phyloP scores from a whole-genome alignment of 2,113 vertebrate species.

The crab-eating macaque (Macaca fascicularis) region T2T-MFA8v1.1 NC_088390.1:87397001-87397500 shows the following conservation, averaged over 20 bases:
- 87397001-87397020: too few species aligned
- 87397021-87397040: not conserved
- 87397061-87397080: not conserved
- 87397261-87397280: not conserved
- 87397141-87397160: not conserved
- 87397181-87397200: not conserved
- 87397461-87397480: rapidly evolving
- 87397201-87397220: not conserved
- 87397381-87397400: not conserved
- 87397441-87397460: not conserved
- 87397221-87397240: not conserved
- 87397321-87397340: not conserved
- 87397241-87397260: not conserved
- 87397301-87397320: rapidly evolving
- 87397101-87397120: rapidly evolving
- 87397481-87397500: not conserved
- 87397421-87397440: not conserved
- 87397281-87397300: too few species aligned
- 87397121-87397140: not conserved
- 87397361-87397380: not conserved
- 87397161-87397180: rapidly evolving
- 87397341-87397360: not conserved
- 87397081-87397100: not conserved
- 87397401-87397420: not conserved
- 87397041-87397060: rapidly evolving